Base-by-base conservation (phyloP, 1,140 invertebrate species). In the Bombus impatiens region DNA sequence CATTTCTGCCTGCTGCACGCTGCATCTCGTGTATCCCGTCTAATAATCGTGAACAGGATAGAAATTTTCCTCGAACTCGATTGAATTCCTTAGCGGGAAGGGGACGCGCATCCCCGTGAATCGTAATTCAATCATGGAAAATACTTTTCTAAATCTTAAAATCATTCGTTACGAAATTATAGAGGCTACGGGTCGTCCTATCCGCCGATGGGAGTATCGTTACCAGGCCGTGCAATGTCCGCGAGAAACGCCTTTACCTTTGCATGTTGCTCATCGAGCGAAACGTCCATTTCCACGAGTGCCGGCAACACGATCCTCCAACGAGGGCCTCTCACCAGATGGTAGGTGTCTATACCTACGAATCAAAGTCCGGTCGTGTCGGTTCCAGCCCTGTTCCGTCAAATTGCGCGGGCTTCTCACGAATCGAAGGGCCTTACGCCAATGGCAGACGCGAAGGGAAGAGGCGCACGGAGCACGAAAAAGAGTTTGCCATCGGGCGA, bases 401-500 rank as follows among this genome's bases (percentile, higher is more conserved):
- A 28, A 62, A 62, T 72, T 9, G 42, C 42, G 1, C 47, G 22
- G 35, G 47, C 47, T 8, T 53, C 47, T 53, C 47, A 53, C 47
- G 47, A 32, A 10, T 68, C 81, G 62, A 71, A 65, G 10, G 70
- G 25, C 79, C 80, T 90, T 94, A 93, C 92, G 92, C 92, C 92
- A 92, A 91, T 94, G 92, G 84, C 86, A 75, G 84, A 75, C 86
- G 86, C 77, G 80, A 84, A 82, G 88, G 86, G 81, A 87, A 88
- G 82, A 77, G 85, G 47, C 47, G 78, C 86, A 93, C 91, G 81
- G 88, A 82, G 91, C 90, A 93, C 93, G 92, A 94, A 94, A 94
- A 94, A 93, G 92, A 92, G 92, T 94, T 93, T 87, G 93, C 91
- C 93, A 92, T 93, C 93, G 91, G 88, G 91, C 91, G 92, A 93